Conservation (phyloP, 1,140 invertebrate species). For the Notospermus geniculatus region DNA sequence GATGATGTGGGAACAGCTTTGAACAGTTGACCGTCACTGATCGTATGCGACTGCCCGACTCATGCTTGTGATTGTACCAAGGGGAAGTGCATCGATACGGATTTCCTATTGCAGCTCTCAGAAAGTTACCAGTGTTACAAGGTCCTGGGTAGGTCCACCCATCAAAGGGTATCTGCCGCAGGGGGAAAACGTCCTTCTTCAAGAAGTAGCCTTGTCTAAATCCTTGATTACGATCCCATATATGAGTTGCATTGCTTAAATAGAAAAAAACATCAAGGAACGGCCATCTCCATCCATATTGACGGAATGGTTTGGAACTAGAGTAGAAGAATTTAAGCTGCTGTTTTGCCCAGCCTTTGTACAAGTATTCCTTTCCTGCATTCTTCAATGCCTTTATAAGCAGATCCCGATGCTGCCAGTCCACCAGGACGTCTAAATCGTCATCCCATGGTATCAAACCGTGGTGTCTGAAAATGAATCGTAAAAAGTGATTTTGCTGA, state of each 20-base stretch:
- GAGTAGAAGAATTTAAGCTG: slow-evolving; percentile 37
- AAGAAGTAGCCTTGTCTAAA: slow-evolving; percentile 29
- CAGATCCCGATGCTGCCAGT: slow-evolving; percentile 13
- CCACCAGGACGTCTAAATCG: slow-evolving; percentile 33
- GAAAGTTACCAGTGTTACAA: slow-evolving; percentile 10
- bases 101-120: too few relatives aligned
- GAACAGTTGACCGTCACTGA: too few relatives aligned
- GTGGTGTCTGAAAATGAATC: slow-evolving; percentile 23
- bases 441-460: slow-evolving; percentile 39
- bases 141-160: slow-evolving; percentile 34
- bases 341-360: slow-evolving; percentile 3
- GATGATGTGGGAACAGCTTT: too few relatives aligned
- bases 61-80: too few relatives aligned
- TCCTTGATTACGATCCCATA: slow-evolving; percentile 33
- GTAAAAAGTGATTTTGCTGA: too few relatives aligned
- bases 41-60: too few relatives aligned
- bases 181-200: slow-evolving; percentile 38
- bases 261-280: slow-evolving; percentile 50
- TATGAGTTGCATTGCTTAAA: slow-evolving; percentile 36
- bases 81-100: too few relatives aligned
- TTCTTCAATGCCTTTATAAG: slow-evolving; percentile 20
- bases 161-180: slow-evolving; percentile 35
- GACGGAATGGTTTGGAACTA: slow-evolving; percentile 10
- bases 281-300: slow-evolving; percentile 35
- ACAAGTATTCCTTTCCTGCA: slow-evolving; percentile 8